Percentiles rank a stretch among this genome's conserved stretches.
These are phyloP conservation scores for Montipora foliosa DNA, from an alignment of 64 coral and sea anemone genomes.

Conservation along the genomic window DNA sequence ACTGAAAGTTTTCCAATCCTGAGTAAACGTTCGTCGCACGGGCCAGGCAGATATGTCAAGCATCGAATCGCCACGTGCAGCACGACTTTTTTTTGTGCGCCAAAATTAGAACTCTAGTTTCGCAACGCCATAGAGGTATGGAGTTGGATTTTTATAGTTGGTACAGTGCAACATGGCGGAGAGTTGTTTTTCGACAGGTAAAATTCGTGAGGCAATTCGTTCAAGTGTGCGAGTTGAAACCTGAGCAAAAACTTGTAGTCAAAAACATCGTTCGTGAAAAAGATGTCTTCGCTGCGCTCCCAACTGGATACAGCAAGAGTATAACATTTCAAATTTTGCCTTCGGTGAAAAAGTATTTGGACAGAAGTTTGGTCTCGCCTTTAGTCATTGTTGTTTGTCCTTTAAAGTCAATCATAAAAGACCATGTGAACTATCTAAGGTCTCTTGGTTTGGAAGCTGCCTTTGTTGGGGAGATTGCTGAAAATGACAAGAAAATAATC, in stretches of 20 bases:
- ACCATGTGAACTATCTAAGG: conserved; percentile 11
- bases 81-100: too few species aligned
- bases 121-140: not conserved
- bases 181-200: not conserved
- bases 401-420: not conserved
- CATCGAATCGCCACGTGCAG: too few species aligned
- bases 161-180: not conserved
- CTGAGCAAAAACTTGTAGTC: not conserved
- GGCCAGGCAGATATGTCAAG: not conserved
- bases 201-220: not conserved
- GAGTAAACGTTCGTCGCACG: conserved; percentile 1
- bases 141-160: not conserved
- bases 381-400: conserved; percentile 10
- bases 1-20: conserved; percentile 1
- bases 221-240: conserved; percentile 8
- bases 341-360: not conserved
- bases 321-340: conserved; percentile 20
- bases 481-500: not conserved
- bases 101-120: not conserved
- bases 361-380: not conserved
- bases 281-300: not conserved
- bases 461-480: not conserved
- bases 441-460: conserved; percentile 2
- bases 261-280: not conserved
- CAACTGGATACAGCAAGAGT: not conserved